Evolutionary conservation across 2,797 vertebrate species (phyloP).

Genomic region (Notamacropus eugenii): DNA sequence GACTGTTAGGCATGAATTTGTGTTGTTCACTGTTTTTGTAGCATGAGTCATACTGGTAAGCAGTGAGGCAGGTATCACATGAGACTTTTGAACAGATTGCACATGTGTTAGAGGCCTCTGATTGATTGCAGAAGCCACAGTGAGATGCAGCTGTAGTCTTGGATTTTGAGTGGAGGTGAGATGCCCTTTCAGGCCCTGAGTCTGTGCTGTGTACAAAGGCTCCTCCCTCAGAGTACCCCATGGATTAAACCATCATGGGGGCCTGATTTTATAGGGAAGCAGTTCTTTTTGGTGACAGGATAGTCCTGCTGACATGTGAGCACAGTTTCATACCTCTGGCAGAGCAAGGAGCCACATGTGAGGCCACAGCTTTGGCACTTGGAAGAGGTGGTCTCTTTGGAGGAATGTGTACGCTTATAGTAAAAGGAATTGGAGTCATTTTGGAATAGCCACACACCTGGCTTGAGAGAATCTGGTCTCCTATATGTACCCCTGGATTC

Average conservation of each 20-base stretch:
- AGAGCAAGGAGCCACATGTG: constrained; percentile 88
- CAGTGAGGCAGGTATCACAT: constrained; percentile 93
- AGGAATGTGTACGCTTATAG: constrained; percentile 85
- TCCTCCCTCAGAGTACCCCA: constrained; percentile 81
- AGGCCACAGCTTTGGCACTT: constrained; percentile 95
- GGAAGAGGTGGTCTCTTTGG: constrained; percentile 87
- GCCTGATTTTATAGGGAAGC: constrained; percentile 83
- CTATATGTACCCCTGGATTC: constrained; percentile 85
- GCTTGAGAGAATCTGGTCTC: constrained; percentile 85
- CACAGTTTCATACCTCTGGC: constrained; percentile 91
- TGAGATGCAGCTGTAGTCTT: constrained; percentile 82
- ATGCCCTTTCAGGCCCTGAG: constrained; percentile 83
- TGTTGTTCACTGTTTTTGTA: constrained; percentile 95
- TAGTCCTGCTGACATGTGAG: constrained; percentile 81
- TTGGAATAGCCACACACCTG: constrained; percentile 84
- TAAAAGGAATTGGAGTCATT: constrained; percentile 84
- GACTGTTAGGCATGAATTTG: constrained; percentile 96
- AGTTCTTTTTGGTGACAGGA: constrained; percentile 81
- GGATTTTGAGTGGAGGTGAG: constrained; percentile 83
- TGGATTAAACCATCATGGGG: constrained; percentile 80
- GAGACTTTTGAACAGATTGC: constrained; percentile 99
- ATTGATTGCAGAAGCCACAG: constrained; percentile 97
- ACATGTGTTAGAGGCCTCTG: constrained; percentile 94
- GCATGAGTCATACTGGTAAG: constrained; percentile 96
- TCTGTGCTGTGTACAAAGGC: constrained; percentile 79